phyloP scores from a whole-genome alignment of 2,888 invertebrate species.

The Xylota sylvarum region DNA sequence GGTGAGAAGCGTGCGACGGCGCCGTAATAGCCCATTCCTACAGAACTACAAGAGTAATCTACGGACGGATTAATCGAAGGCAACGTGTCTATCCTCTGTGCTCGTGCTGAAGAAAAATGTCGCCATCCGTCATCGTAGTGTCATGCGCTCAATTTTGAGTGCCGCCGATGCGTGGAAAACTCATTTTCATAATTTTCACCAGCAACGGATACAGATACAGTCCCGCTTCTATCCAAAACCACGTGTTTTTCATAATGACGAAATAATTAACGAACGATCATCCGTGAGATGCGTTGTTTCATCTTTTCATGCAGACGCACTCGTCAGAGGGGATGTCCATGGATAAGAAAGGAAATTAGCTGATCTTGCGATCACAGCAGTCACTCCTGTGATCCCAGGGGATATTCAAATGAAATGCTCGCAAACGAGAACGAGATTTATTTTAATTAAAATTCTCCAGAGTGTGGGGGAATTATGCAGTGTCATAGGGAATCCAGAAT shows the following conservation, averaged over 20 bases:
- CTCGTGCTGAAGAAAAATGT: slow-evolving; percentile 65
- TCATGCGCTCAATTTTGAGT: slow-evolving; percentile 82
- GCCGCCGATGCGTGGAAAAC: slow-evolving; percentile 84
- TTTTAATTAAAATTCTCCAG: slow-evolving; percentile 65
- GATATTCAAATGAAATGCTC: slow-evolving; percentile 23
- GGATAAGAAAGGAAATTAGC: slow-evolving; percentile 61
- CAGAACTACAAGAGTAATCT: neutral
- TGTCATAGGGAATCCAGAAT: neutral
- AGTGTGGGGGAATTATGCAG: neutral
- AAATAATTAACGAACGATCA: slow-evolving; percentile 79
- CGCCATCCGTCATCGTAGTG: slow-evolving; percentile 76
- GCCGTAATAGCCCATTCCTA: slow-evolving; percentile 44
- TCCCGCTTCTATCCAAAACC: slow-evolving; percentile 74
- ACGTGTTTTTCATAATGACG: slow-evolving; percentile 85
- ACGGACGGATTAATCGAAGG: slow-evolving; percentile 64
- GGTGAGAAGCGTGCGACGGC: slow-evolving; percentile 40
- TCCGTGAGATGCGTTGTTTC: slow-evolving; percentile 69
- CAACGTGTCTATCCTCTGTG: slow-evolving; percentile 59
- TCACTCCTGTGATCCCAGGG: slow-evolving; percentile 48
- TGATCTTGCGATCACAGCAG: slow-evolving; percentile 45
- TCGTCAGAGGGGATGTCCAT: neutral
- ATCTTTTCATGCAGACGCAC: slow-evolving; percentile 17
- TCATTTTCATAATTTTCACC: slow-evolving; percentile 81
- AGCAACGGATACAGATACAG: neutral
- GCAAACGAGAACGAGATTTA: slow-evolving; percentile 63